Evolutionary conservation across 1,140 invertebrate genomes (phyloP), one percentile per base, ranked within the genome.

Genomic region (Zaprionus camerounensis): DNA sequence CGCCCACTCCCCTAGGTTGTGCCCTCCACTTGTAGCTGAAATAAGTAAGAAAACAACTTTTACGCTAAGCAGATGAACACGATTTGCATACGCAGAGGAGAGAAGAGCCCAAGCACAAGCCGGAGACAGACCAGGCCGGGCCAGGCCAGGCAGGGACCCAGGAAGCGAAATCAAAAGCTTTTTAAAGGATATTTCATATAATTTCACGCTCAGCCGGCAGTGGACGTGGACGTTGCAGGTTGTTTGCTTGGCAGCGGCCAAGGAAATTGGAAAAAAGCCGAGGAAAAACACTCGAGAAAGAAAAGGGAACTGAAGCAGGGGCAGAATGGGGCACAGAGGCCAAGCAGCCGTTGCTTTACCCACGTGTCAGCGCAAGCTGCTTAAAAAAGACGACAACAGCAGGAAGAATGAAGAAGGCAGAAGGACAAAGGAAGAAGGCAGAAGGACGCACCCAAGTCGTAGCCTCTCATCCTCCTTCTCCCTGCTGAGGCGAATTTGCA

Each of bases 131-230:
- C n/a, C 5, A 26, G 15, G 6, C 6, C 26, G 7, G 6, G 12
- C 7, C 2, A 26, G 15, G 6, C 5, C 20, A 28, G 41, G 22
- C 20, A 44, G 38, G 24, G 58, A 1, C 20, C 26, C 55, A 49
- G 63, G 77, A 64, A 56, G 77, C 80, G 69, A 90, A 88, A 84
- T 90, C 85, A 90, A 90, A 90, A 90, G 86, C 85, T 90, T 90
- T 90, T 90, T 90, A 90, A 90, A 90, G 85, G 85, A 90, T 90
- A 85, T 88, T 88, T 87, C 71, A 82, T 81, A 84, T 76, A 88
- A 88, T 84, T 88, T 76, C 63, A 78, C 81, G 78, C 84, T 82
- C 70, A 26, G 31, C 70, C 15, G 22, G 22, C 4, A 22, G 5
- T 28, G 41, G 41, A 46, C 38, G 46, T 57, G 51, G 63, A 49